Conservation (phyloP, 2,797 vertebrate genomes). For the Nothura maculosa region DNA sequence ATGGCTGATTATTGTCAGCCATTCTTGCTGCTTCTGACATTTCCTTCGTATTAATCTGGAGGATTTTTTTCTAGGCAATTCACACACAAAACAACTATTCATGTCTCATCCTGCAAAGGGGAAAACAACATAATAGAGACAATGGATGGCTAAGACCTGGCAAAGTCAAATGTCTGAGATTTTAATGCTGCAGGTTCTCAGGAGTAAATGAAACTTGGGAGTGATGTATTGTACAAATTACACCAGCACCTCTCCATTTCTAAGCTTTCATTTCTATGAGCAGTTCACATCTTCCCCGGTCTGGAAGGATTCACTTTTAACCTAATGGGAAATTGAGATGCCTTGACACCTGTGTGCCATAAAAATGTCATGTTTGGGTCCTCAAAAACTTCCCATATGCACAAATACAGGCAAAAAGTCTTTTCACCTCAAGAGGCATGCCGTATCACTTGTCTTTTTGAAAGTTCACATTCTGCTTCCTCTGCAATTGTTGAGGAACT, state of each 20-base stretch:
- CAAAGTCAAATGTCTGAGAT: background rate
- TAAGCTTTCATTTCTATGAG: background rate
- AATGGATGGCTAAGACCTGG: background rate
- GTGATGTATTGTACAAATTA: background rate
- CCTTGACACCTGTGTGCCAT: background rate
- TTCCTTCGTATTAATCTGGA: background rate
- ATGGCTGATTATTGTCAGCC: background rate
- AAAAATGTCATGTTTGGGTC: background rate
- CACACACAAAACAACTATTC: background rate
- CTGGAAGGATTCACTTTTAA: background rate
- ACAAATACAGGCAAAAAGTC: background rate
- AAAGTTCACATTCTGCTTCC: background rate
- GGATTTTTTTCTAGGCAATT: background rate
- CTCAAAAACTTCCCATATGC: background rate
- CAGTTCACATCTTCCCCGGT: background rate
- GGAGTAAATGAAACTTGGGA: background rate
- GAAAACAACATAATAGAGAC: background rate
- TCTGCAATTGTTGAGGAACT: fast-evolving
- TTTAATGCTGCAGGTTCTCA: background rate
- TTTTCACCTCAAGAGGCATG: background rate
- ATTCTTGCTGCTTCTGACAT: background rate
- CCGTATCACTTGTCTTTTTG: background rate
- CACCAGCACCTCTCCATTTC: background rate
- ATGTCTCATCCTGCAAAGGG: fast-evolving
- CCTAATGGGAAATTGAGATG: background rate